Percentiles rank a stretch among this genome's conserved stretches.
Conservation (phyloP, 2,797 vertebrate species). For the Scarus forsteni region DNA sequence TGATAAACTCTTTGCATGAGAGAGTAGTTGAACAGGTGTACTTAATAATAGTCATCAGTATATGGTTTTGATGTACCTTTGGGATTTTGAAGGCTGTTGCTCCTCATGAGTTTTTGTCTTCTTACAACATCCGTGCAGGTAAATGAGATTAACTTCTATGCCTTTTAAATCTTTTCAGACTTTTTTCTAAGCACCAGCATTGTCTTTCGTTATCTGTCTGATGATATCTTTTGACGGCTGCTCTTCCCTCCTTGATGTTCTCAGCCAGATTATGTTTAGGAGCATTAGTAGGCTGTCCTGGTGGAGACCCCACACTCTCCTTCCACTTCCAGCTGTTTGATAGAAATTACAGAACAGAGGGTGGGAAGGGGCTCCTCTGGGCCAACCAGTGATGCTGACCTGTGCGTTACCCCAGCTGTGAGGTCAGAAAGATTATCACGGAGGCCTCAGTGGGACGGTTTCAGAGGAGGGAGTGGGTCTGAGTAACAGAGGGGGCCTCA, state of each 20-base stretch:
- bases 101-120: not conserved
- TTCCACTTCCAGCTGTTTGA: slow-evolving; percentile 49
- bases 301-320: slow-evolving; percentile 40
- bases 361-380: slow-evolving; percentile 19
- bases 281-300: slow-evolving; percentile 20
- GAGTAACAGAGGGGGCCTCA: slow-evolving; percentile 42
- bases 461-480: slow-evolving; percentile 19
- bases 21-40: too few species aligned
- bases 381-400: slow-evolving; percentile 51
- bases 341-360: slow-evolving; percentile 40
- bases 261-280: slow-evolving; percentile 35
- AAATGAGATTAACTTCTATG: slow-evolving; percentile 11
- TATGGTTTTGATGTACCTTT: not conserved
- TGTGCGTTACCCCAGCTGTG: slow-evolving; percentile 32
- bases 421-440: slow-evolving; percentile 57
- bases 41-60: too few species aligned
- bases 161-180: slow-evolving; percentile 13
- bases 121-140: not conserved
- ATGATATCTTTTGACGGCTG: slow-evolving; percentile 36
- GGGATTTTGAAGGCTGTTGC: not conserved
- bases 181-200: slow-evolving; percentile 17
- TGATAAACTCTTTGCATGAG: too few species aligned
- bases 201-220: slow-evolving; percentile 18
- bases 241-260: slow-evolving; percentile 18
- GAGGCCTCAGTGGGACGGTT: slow-evolving; percentile 37